Evolutionary conservation across 2,888 invertebrate species (phyloP), one percentile per base, ranked within the genome.

Genomic region (Oscheius sp.): DNA sequence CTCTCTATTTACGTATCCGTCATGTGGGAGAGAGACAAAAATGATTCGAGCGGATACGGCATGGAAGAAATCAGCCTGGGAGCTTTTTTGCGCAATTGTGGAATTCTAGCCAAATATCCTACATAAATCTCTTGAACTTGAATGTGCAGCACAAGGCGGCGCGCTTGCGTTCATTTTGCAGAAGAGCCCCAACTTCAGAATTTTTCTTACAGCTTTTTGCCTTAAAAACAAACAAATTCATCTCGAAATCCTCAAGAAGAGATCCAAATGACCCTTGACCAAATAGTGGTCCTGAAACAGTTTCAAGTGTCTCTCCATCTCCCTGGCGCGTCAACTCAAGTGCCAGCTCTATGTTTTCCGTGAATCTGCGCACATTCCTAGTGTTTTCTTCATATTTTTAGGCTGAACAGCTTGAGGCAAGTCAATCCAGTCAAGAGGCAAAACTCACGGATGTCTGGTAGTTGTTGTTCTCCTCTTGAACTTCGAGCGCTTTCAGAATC

Each of bases 401-500:
- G 58, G 32, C 7, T 58, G 58, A 35, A 21, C 29, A 35, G 32
- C 58, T 29, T 11, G 29, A 11, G 29, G 0, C 33, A 63, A 59
- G 35, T 48, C 33, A 3, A 5, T 48, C 21, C 21, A 21, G 21
- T 21, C 21, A 21, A 21, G 21, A 21, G 21, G 21, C 21, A 42
- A 33, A 47, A 57, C 63, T 33, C 58, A 76, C 74, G 13, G 68
- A 68, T 68, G 51, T 68, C 68, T 68, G 68, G 35, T 53, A 55
- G 53, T 68, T 68, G 59, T 81, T 78, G 42, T 63, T 63, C 55
- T 79, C 79, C 50, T 82, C 82, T 57, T 79, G 78, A 32, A 74
- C 70, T 58, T 80, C 78, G 11, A 83, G 62, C 4, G 81, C 77
- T 71, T 79, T 76, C 33, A 77, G 77, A 53, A 84, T 80, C 65